A percentile compares a stretch with the other conserved stretches of the same genome.
These are phyloP conservation scores for Tubiluchus corallicola DNA, from an alignment of 2,888 invertebrate species.

Conservation along the genomic window DNA sequence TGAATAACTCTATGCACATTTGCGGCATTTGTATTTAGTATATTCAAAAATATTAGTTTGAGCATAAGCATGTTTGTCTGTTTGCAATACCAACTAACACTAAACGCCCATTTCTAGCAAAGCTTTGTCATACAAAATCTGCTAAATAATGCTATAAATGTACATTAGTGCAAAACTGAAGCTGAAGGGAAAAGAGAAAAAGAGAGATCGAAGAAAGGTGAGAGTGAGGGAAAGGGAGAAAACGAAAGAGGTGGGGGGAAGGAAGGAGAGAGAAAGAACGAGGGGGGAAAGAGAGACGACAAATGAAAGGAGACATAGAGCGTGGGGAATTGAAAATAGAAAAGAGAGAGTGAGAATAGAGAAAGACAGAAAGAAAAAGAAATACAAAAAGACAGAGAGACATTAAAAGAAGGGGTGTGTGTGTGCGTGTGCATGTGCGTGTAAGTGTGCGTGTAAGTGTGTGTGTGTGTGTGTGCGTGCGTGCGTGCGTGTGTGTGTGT, in stretches of 20 bases:
- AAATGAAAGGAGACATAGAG: neutral
- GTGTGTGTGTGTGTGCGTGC: constrained; percentile 3
- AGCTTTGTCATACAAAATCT: no score
- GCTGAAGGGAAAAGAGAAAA: neutral
- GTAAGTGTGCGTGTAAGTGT: neutral
- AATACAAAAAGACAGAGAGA: neutral
- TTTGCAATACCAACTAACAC: no score
- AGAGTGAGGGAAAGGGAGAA: neutral
- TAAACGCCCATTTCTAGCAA: no score
- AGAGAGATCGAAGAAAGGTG: neutral
- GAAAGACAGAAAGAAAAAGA: neutral
- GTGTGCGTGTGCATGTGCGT: constrained; percentile 3
- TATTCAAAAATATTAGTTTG: no score
- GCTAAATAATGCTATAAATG: no score
- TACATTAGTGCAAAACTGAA: no score
- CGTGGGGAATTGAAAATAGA: neutral
- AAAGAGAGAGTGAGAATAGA: neutral
- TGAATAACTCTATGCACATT: no score
- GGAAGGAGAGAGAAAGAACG: neutral
- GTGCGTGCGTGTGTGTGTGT: constrained; percentile 3
- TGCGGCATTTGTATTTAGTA: no score
- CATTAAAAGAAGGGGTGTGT: neutral
- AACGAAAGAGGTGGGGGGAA: neutral
- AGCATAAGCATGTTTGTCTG: no score
- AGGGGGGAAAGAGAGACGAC: no score